Evolutionary conservation across 1,140 invertebrate genomes (phyloP).

Genomic region (Glomeris maerens): DNA sequence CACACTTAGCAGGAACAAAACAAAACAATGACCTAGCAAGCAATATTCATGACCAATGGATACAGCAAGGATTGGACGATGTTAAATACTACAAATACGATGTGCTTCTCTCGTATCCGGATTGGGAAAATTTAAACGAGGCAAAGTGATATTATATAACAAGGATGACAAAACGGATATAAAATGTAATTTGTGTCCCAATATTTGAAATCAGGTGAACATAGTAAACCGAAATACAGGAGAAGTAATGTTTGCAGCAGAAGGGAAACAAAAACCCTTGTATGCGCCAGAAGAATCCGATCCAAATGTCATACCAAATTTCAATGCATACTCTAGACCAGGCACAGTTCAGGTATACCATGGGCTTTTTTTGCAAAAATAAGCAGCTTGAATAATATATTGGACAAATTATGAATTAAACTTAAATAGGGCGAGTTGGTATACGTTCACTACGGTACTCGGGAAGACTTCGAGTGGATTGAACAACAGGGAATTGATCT

Average conservation of each 20-base stretch:
- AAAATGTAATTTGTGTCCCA: too few species aligned
- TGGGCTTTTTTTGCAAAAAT: not conserved
- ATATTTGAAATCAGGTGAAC: too few species aligned
- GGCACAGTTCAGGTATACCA: slow-evolving; percentile 16
- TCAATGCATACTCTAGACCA: slow-evolving; percentile 17
- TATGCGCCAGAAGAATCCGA: slow-evolving; percentile 1
- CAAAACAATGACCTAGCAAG: too few species aligned
- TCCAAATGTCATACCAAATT: slow-evolving; percentile 7
- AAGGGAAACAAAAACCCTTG: slow-evolving; percentile 2
- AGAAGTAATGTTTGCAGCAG: slow-evolving; percentile 10
- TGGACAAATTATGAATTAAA: not conserved
- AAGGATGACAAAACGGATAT: too few species aligned
- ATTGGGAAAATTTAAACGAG: too few species aligned
- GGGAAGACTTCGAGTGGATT: slow-evolving; percentile 16
- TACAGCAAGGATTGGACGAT: too few species aligned
- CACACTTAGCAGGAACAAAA: too few species aligned
- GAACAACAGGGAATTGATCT: slow-evolving; percentile 9
- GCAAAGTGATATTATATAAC: too few species aligned
- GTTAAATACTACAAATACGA: too few species aligned
- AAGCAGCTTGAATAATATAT: not conserved
- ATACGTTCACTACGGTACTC: slow-evolving; percentile 1
- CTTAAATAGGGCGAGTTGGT: not conserved
- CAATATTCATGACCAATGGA: too few species aligned
- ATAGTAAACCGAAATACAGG: too few species aligned
- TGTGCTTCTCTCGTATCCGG: too few species aligned